Conservation (phyloP, 92 coral and sea anemone species). For the Epizoanthus rinbou region DNA sequence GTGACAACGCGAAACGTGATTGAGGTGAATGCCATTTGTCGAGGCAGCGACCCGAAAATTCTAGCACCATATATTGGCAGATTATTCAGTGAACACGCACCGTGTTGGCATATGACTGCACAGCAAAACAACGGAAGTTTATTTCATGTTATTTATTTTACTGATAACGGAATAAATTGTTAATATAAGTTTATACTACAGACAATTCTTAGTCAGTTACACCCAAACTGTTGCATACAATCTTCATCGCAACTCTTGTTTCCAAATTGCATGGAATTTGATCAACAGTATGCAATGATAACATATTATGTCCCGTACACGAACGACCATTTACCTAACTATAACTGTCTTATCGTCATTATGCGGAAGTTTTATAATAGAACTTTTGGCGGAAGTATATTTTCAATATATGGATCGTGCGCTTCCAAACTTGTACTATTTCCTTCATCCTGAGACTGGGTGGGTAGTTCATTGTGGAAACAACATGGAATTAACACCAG, state of each 20-base stretch:
- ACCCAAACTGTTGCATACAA: neutral
- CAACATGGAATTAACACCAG: too few species aligned
- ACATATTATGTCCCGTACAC: neutral
- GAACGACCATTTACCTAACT: neutral
- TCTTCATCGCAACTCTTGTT: too few species aligned
- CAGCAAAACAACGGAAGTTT: neutral
- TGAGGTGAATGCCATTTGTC: neutral
- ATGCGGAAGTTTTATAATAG: conserved; percentile 7
- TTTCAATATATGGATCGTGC: too few species aligned
- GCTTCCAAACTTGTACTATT: too few species aligned
- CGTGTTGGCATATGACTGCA: neutral
- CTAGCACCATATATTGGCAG: neutral
- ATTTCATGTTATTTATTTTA: neutral
- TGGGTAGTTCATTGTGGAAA: too few species aligned
- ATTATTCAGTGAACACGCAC: neutral
- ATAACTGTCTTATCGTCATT: neutral
- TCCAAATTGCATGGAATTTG: too few species aligned
- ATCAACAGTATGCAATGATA: neutral
- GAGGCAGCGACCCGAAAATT: conserved; percentile 11
- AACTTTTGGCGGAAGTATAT: neutral
- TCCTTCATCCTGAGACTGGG: too few species aligned
- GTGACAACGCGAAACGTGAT: neutral
- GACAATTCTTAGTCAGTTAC: neutral
- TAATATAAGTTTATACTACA: neutral
- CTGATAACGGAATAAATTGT: neutral